phyloP scores from a whole-genome alignment of 2,113 vertebrate genomes.

The Dendrocopos noguchii region DNA sequence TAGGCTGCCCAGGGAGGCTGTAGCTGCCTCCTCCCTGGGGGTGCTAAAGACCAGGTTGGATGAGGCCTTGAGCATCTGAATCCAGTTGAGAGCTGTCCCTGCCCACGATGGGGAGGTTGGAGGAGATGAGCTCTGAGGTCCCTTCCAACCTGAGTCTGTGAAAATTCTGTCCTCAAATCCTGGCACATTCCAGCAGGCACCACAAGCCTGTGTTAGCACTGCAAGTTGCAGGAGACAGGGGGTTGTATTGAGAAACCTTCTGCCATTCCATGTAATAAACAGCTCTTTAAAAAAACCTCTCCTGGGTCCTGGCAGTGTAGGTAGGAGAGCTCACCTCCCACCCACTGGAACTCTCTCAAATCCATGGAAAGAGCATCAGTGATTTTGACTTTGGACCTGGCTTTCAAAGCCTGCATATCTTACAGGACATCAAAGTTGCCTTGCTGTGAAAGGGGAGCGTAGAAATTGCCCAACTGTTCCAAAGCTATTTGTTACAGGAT shows the following conservation, averaged over 20 bases:
- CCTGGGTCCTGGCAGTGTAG: conserved; percentile 57
- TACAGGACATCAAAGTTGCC: neutral
- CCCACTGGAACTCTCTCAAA: conserved; percentile 59
- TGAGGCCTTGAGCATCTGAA: too few relatives aligned
- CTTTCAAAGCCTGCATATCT: neutral
- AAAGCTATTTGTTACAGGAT: neutral
- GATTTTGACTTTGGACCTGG: conserved; percentile 9
- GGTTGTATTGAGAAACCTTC: conserved; percentile 36
- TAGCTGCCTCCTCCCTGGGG: too few relatives aligned
- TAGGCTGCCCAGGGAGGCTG: too few relatives aligned
- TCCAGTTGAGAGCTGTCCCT: too few relatives aligned
- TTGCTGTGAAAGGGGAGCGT: neutral
- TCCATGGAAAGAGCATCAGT: conserved; percentile 57
- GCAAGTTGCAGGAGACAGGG: conserved; percentile 30
- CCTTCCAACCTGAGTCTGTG: too few relatives aligned
- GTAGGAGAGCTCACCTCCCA: conserved; percentile 57
- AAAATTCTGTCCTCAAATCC: neutral
- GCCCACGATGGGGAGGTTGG: too few relatives aligned
- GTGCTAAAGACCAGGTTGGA: too few relatives aligned
- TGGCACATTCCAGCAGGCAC: neutral
- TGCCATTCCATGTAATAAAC: conserved; percentile 59
- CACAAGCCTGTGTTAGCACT: conserved; percentile 8
- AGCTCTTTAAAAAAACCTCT: conserved; percentile 61
- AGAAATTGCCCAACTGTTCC: neutral
- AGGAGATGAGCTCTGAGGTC: too few relatives aligned